Evolutionary conservation across 2,888 invertebrate genomes (phyloP).

Genomic region (Aplocera efformata): DNA sequence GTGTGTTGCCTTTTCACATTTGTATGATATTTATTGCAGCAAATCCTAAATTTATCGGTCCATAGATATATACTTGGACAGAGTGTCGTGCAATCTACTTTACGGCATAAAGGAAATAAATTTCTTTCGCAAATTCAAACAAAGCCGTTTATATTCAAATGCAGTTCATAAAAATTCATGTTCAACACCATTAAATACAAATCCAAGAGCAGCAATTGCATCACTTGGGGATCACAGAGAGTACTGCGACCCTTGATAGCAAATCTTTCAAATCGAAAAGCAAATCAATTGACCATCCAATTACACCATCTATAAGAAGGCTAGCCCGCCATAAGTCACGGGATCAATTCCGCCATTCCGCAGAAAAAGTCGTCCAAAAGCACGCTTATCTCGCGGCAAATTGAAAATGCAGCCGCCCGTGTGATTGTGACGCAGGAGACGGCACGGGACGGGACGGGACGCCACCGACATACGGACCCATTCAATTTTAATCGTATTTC

Average conservation of each 20-base stretch:
- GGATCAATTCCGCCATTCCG: conserved; percentile 76
- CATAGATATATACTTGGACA: conserved; percentile 4
- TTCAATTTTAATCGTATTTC: conserved; percentile 80
- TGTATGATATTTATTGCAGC: conserved; percentile 11
- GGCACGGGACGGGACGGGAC: conserved; percentile 36
- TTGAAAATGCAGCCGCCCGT: conserved; percentile 78
- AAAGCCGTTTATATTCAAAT: conserved; percentile 17
- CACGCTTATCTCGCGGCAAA: conserved; percentile 78
- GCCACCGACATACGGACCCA: conserved; percentile 76
- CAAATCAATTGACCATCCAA: conserved; percentile 71
- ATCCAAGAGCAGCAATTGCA: conserved; percentile 24
- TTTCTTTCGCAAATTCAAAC: conserved; percentile 1
- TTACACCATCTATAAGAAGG: conserved; percentile 49
- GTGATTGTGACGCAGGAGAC: conserved; percentile 72
- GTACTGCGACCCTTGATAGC: conserved; percentile 6
- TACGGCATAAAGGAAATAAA: conserved; percentile 6
- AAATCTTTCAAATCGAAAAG: conserved; percentile 52
- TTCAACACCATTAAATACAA: conserved; percentile 16
- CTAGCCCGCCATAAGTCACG: conserved; percentile 69
- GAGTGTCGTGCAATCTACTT: conserved; percentile 4
- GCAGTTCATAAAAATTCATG: conserved; percentile 22
- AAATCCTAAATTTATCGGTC: conserved; percentile 10
- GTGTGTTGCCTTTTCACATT: background rate
- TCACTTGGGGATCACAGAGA: conserved; percentile 18
- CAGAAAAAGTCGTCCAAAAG: conserved; percentile 76